Base-by-base conservation (phyloP, 1,140 invertebrate species). In the Amphibalanus amphitrite region DNA sequence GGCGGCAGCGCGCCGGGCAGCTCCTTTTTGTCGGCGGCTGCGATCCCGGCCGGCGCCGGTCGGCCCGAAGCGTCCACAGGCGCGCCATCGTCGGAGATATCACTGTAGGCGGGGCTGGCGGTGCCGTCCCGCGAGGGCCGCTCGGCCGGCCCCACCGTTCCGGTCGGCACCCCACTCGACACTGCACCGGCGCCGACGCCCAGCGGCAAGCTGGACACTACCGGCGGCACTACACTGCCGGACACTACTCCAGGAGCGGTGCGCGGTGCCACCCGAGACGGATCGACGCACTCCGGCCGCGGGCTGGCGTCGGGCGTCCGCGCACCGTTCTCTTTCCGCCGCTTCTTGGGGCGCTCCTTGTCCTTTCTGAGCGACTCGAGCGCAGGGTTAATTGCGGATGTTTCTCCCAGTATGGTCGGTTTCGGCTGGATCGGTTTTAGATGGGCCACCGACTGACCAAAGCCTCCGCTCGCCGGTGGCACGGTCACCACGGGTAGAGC, bases 71-170 rank as follows among this genome's bases (percentile, higher is more conserved):
- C 20, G 47, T 59, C 47, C 47, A 59, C 20, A 8, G 47, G 47
- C 6, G 10, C 72, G 17, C 70, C 72, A 33, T 73, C 72, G 65
- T 73, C 72, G 6, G 72, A 73, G 29, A 73, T 73, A 28, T 73
- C 72, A 8, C 71, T 73, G 69, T 74, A 73, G 70, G 72, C 72
- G 15, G 72, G 72, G 30, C 72, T 73, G 29, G 68, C 73, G n/a
- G 65, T 72, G 25, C 40, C 69, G 30, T 40, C 29, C 3, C 40
- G 26, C 6, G 47, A 13, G 1, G 47, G 47, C 23, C 47, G 47
- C 20, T 59, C 47, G 47, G 47, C 20, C 33, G 33, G 33, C 4
- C 33, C 4, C 33, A 38, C 33, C 33, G 33, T 15, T 38, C 33
- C 33, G 33, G 33, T 4, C 33, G 33, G 4, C 33, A 15, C 33